phyloP scores from a whole-genome alignment of 2,797 vertebrate species.

The Cyprinodon diabolis region DNA sequence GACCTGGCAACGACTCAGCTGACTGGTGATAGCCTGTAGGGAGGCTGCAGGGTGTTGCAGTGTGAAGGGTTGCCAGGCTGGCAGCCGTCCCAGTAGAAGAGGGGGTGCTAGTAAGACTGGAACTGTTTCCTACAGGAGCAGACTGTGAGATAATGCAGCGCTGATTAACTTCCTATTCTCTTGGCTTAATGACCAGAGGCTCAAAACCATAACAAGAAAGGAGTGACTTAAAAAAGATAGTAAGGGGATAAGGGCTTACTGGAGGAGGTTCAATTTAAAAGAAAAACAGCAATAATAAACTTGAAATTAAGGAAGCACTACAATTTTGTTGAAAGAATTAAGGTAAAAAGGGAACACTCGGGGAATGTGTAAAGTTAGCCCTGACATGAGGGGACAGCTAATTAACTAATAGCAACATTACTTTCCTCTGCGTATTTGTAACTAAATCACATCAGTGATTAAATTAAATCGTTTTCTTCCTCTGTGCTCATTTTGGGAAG shows the following conservation, averaged over 20 bases:
- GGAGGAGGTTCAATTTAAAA: constrained; percentile 30
- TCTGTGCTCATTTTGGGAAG: constrained; percentile 57
- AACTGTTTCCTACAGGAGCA: constrained; percentile 76
- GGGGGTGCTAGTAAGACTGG: constrained; percentile 56
- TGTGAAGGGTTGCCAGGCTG: constrained; percentile 68
- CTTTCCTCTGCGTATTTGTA: constrained; percentile 51
- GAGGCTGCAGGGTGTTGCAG: constrained; percentile 56
- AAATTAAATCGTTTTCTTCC: constrained; percentile 62
- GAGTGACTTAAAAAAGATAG: constrained; percentile 63
- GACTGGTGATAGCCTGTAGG: constrained; percentile 53
- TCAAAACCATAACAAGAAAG: constrained; percentile 61
- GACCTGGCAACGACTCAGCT: constrained; percentile 66
- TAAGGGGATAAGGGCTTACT: constrained; percentile 43
- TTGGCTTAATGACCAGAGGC: constrained; percentile 75
- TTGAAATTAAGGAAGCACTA: constrained; percentile 20
- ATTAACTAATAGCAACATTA: constrained; percentile 30
- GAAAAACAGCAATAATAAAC: constrained; percentile 11
- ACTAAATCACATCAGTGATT: constrained; percentile 58
- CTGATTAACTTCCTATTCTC: constrained; percentile 78
- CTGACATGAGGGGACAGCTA: not conserved
- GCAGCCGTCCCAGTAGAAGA: constrained; percentile 64
- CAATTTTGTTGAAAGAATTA: constrained; percentile 19
- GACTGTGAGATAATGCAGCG: constrained; percentile 72
- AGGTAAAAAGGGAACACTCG: constrained; percentile 12
- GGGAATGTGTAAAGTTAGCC: constrained; percentile 18